A percentile compares a stretch with the other conserved stretches of the same genome.
These are phyloP conservation scores for Elysia crispata DNA, from an alignment of 2,888 invertebrate species.

Conservation along the genomic window DNA sequence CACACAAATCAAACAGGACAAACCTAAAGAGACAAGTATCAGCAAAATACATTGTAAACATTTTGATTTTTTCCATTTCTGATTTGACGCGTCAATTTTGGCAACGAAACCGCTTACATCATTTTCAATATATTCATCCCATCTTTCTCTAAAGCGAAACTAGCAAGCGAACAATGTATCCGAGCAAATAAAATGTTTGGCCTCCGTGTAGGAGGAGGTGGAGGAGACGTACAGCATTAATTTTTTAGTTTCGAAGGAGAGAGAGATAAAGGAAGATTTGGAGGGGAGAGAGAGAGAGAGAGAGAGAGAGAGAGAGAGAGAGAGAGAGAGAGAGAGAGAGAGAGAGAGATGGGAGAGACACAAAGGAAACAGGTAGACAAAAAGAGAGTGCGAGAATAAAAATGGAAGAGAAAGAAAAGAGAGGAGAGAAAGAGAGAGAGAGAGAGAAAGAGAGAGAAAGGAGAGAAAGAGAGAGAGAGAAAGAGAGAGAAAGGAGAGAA, in stretches of 20 bases:
- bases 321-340: neutral
- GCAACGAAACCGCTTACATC: too few relatives aligned
- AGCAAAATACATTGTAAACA: too few relatives aligned
- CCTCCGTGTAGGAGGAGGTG: neutral
- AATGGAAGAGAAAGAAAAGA: neutral
- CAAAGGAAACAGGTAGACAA: neutral
- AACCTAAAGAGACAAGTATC: too few relatives aligned
- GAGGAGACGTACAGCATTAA: too few relatives aligned
- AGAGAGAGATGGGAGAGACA: neutral
- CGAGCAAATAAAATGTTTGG: too few relatives aligned
- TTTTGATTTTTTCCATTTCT: too few relatives aligned
- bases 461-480: neutral
- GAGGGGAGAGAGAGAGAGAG: slow-evolving; percentile 2
- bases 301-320: slow-evolving; percentile 9
- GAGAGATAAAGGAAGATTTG: too few relatives aligned
- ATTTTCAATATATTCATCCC: too few relatives aligned
- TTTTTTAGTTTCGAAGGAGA: neutral
- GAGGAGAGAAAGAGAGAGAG: neutral
- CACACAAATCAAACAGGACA: too few relatives aligned
- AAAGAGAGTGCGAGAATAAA: neutral
- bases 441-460: neutral
- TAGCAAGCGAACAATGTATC: too few relatives aligned
- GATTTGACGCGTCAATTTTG: too few relatives aligned
- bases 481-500: neutral
- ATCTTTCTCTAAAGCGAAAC: too few relatives aligned